These are phyloP conservation scores for Ylistrum balloti DNA, from an alignment of 1,140 invertebrate genomes.

Conservation along the genomic window DNA sequence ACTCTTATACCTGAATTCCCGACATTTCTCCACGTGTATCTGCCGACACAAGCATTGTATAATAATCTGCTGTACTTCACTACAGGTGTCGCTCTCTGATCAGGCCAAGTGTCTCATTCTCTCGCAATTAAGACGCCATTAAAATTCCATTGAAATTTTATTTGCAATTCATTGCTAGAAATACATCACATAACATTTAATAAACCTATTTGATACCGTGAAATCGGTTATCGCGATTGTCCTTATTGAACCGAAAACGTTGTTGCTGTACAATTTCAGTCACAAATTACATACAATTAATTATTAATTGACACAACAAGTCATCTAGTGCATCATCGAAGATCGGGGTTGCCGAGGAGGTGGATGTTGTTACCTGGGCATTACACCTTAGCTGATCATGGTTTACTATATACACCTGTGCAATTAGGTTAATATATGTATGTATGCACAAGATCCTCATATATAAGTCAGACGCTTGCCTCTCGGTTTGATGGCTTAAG, in stretches of 20 bases:
- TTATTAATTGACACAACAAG: not conserved
- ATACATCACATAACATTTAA: not conserved
- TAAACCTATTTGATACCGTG: not conserved
- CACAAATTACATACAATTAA: not conserved
- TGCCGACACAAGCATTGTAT: not conserved
- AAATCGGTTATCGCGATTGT: not conserved
- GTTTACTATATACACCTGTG: not conserved
- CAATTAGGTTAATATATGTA: not conserved
- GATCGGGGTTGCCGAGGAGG: not conserved
- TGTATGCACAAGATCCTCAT: not conserved
- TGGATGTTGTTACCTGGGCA: not conserved
- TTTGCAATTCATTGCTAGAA: not conserved
- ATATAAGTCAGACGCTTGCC: constrained; percentile 12
- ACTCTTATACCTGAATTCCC: not conserved
- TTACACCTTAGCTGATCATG: not conserved
- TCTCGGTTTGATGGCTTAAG: not conserved
- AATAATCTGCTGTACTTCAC: not conserved
- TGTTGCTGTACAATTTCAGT: not conserved
- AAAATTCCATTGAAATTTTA: not conserved
- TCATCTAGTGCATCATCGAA: not conserved
- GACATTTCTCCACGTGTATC: not conserved
- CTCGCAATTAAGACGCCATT: not conserved
- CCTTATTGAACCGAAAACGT: not conserved
- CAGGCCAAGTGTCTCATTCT: not conserved
- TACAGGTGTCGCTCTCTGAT: not conserved